Conservation (phyloP, 2,888 invertebrate genomes). For the Heteromurus nitidus region DNA sequence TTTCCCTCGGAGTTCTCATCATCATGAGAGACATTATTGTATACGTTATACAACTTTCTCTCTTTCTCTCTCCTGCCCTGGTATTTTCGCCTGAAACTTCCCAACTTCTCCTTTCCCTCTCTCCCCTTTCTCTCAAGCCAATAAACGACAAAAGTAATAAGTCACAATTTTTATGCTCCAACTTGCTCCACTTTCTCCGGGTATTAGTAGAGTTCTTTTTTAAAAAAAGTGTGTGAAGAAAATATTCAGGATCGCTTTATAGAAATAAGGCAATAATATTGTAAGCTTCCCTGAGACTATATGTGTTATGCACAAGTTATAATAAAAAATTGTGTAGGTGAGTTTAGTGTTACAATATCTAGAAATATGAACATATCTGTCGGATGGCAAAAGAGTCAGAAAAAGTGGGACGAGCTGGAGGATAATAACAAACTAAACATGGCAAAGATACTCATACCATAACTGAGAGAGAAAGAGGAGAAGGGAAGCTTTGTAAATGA, state of each 20-base stretch:
- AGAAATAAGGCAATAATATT: no score
- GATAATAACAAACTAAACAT: conserved; percentile 42
- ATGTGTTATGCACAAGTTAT: background rate
- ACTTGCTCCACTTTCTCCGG: conserved; percentile 51
- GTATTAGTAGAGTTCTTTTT: conserved; percentile 19
- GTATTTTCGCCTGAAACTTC: conserved; percentile 21
- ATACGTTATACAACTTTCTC: conserved; percentile 26
- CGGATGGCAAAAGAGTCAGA: conserved; percentile 21
- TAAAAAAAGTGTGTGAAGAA: background rate
- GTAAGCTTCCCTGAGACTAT: background rate
- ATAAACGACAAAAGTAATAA: conserved; percentile 53
- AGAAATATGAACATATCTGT: background rate
- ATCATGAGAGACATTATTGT: conserved; percentile 24
- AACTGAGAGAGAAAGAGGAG: background rate
- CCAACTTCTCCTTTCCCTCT: conserved; percentile 35
- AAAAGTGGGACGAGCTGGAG: conserved; percentile 48
- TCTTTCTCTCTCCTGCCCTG: no score
- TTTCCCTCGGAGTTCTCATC: background rate
- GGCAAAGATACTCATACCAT: background rate
- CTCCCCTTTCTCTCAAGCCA: no score
- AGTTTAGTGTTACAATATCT: background rate
- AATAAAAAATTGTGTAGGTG: background rate
- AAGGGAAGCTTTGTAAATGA: conserved; percentile 43
- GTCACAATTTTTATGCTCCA: conserved; percentile 57
- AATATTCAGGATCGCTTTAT: background rate